Evolutionary conservation across 53 echinoderm and acorn worm genomes (phyloP).

Genomic region (Arbacia lixula): DNA sequence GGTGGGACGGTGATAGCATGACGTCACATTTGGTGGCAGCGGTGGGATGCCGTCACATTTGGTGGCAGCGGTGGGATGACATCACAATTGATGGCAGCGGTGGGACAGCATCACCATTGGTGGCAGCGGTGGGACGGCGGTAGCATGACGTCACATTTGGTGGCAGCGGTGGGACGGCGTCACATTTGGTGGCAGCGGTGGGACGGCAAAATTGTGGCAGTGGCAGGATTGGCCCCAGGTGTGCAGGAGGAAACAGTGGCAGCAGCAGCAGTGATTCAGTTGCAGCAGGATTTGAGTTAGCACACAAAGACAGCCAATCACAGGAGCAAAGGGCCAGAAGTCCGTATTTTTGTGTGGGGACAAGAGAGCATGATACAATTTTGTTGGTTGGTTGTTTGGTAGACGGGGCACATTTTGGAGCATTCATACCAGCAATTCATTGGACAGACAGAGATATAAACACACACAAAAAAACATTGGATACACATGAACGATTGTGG

Average conservation of each 20-base stretch:
- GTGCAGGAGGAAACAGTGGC: not conserved
- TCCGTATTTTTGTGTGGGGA: slow-evolving; percentile 45
- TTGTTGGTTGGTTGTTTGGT: slow-evolving; percentile 40
- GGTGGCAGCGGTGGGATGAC: slow-evolving; percentile 5
- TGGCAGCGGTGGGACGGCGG: slow-evolving; percentile 2
- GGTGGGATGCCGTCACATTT: not conserved
- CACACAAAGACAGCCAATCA: slow-evolving; percentile 32
- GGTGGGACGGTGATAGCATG: not conserved
- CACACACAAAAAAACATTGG: not conserved
- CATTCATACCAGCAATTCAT: slow-evolving; percentile 37
- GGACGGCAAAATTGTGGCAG: not conserved
- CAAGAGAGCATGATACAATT: not conserved
- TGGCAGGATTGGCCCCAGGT: too few relatives aligned
- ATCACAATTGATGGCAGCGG: not conserved
- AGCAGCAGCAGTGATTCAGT: slow-evolving; percentile 9
- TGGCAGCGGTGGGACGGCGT: slow-evolving; percentile 11
- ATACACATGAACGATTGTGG: not conserved
- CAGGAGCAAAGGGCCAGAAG: slow-evolving; percentile 17
- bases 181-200: slow-evolving; percentile 6
- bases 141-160: not conserved
- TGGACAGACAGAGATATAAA: too few relatives aligned
- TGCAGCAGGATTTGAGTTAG: slow-evolving; percentile 13
- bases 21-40: slow-evolving; percentile 9
- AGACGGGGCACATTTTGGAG: slow-evolving; percentile 28
- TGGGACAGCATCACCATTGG: slow-evolving; percentile 2